Evolutionary conservation across 2,888 invertebrate species (phyloP).

Genomic region (Caenorhabditis doughertyi): DNA sequence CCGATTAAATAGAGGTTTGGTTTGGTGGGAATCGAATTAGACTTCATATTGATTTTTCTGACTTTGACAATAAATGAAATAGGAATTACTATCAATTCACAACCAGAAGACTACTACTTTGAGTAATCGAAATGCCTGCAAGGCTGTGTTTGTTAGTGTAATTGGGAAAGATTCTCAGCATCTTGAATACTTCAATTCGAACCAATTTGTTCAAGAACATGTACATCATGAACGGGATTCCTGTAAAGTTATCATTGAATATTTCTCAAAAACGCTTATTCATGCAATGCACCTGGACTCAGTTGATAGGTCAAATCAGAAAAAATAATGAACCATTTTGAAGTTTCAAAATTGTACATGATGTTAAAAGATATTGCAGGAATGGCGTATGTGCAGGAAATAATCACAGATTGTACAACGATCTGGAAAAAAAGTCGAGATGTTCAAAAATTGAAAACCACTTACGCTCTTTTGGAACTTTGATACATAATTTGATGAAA

Average conservation of each 20-base stretch:
- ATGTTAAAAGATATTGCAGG: constrained; percentile 28
- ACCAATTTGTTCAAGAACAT: constrained; percentile 16
- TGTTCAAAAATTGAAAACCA: not conserved
- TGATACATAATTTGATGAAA: not conserved
- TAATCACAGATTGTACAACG: constrained; percentile 29
- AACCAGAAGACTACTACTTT: not conserved
- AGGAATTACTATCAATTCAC: not conserved
- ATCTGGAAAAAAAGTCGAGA: constrained; percentile 31
- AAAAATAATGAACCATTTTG: constrained; percentile 1
- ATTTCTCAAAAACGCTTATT: not conserved
- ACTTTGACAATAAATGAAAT: too few species aligned
- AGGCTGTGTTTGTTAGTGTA: not conserved
- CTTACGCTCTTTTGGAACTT: constrained; percentile 17
- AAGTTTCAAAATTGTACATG: constrained; percentile 7
- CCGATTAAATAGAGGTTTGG: too few species aligned
- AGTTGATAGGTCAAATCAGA: constrained; percentile 46
- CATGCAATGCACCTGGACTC: constrained; percentile 30
- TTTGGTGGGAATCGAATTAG: too few species aligned
- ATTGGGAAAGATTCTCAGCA: not conserved
- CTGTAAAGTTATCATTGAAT: too few species aligned
- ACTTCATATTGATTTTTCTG: too few species aligned
- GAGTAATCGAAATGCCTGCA: not conserved
- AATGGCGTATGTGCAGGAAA: constrained; percentile 19
- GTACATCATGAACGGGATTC: constrained; percentile 41
- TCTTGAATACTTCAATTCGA: not conserved